Conservation (phyloP, 2,888 invertebrate species). For the Monoplex corrugatus region DNA sequence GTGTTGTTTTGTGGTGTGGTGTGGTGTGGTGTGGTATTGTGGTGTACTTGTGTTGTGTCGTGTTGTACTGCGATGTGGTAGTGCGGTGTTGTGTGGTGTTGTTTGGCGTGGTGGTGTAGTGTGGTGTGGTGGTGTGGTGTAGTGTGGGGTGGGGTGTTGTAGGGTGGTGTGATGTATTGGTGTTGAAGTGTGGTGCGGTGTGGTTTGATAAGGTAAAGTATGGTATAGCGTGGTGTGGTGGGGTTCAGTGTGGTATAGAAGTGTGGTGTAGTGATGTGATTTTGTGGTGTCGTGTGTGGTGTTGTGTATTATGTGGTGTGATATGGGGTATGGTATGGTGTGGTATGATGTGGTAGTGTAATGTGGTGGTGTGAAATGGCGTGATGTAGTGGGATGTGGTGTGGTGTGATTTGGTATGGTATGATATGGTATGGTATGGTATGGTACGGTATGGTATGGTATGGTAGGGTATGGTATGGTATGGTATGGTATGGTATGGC, state of each 20-base stretch:
- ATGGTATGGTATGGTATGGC: neutral
- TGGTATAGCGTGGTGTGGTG: neutral
- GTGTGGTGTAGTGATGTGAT: neutral
- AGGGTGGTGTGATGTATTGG: too few relatives aligned
- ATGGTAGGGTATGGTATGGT: neutral
- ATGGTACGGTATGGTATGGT: neutral
- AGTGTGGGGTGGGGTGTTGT: too few relatives aligned
- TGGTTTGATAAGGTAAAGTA: neutral
- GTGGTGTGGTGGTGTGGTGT: too few relatives aligned
- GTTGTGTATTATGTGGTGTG: too few relatives aligned
- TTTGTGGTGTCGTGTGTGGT: neutral
- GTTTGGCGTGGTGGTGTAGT: too few relatives aligned
- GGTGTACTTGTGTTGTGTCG: neutral
- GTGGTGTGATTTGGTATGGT: too few relatives aligned
- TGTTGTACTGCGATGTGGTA: neutral
- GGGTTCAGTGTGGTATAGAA: too few relatives aligned
- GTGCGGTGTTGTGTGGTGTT: too few relatives aligned
- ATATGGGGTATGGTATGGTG: neutral
- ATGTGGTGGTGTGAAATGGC: neutral
- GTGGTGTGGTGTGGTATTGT: too few relatives aligned
- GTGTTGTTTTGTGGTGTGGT: too few relatives aligned
- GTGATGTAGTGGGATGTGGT: too few relatives aligned
- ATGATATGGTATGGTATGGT: neutral
- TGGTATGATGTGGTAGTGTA: neutral
- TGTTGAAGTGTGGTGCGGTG: neutral